These are phyloP conservation scores for Philereme transversata DNA, from an alignment of 2,888 invertebrate species.

Conservation along the genomic window DNA sequence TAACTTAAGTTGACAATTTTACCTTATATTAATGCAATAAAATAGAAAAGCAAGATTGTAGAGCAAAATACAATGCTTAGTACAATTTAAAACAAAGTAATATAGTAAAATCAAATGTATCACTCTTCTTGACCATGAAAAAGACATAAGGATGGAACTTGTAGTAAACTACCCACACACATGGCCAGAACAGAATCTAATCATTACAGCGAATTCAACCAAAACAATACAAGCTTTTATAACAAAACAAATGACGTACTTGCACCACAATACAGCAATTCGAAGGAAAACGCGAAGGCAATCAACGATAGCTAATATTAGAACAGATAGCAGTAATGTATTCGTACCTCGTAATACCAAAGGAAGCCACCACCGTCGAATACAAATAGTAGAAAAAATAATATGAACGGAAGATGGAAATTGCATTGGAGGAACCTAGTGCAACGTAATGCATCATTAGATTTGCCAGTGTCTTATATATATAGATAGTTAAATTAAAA, in stretches of 20 bases:
- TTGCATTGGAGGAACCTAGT: conserved; percentile 29
- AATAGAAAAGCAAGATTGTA: not conserved
- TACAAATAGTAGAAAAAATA: conserved; percentile 54
- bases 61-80: conserved; percentile 1
- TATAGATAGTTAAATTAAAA: no score
- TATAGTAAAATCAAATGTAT: no score
- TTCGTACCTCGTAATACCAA: conserved; percentile 50
- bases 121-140: no score
- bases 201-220: not conserved
- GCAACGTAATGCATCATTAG: conserved; percentile 1
- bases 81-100: not conserved
- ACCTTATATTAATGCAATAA: not conserved
- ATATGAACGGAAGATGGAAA: conserved; percentile 49
- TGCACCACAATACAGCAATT: conserved; percentile 5
- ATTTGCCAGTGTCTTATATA: no score
- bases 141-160: no score
- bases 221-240: not conserved
- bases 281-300: not conserved
- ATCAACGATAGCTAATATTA: conserved; percentile 1
- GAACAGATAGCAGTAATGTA: conserved; percentile 34
- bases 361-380: conserved; percentile 54
- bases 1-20: conserved; percentile 4
- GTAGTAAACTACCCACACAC: not conserved
- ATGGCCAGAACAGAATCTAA: not conserved
- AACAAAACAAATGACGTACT: conserved; percentile 2